Evolutionary conservation across 35 echinoderm and acorn worm species (phyloP).

Genomic region (Apostichopus japonicus): DNA sequence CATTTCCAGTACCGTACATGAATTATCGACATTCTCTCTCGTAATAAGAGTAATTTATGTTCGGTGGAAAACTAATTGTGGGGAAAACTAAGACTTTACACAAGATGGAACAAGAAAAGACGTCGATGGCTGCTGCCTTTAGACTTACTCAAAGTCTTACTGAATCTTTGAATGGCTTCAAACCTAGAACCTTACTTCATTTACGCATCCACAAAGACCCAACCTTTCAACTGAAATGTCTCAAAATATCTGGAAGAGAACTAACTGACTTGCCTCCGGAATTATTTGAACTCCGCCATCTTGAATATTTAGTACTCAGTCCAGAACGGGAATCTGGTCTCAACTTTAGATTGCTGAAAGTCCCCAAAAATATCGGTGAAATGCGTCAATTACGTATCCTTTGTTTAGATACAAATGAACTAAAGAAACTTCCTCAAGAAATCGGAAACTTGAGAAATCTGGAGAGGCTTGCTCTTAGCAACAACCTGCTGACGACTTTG

Average conservation of each 20-base stretch:
- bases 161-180: background rate
- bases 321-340: conserved; percentile 79
- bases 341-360: conserved; percentile 61
- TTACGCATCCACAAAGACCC: conserved; percentile 75
- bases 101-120: background rate
- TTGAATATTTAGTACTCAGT: conserved; percentile 87
- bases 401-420: conserved; percentile 93
- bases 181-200: conserved; percentile 33
- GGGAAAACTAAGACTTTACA: too few species aligned
- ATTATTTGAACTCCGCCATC: conserved; percentile 68
- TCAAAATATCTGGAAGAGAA: conserved; percentile 82
- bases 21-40: too few species aligned
- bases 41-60: too few species aligned
- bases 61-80: too few species aligned
- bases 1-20: too few species aligned
- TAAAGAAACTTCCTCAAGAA: conserved; percentile 64
- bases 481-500: conserved; percentile 84
- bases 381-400: conserved; percentile 76
- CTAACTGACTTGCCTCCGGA: conserved; percentile 63
- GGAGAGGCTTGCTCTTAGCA: conserved; percentile 86
- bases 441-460: conserved; percentile 73
- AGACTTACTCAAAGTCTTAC: conserved; percentile 15
- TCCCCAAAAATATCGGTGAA: conserved; percentile 60
- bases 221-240: conserved; percentile 64
- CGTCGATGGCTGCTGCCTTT: background rate